A percentile compares a stretch with the other conserved stretches of the same genome.
These are phyloP conservation scores for Spodoptera exigua DNA, from an alignment of 2,888 invertebrate species.

Conservation along the genomic window DNA sequence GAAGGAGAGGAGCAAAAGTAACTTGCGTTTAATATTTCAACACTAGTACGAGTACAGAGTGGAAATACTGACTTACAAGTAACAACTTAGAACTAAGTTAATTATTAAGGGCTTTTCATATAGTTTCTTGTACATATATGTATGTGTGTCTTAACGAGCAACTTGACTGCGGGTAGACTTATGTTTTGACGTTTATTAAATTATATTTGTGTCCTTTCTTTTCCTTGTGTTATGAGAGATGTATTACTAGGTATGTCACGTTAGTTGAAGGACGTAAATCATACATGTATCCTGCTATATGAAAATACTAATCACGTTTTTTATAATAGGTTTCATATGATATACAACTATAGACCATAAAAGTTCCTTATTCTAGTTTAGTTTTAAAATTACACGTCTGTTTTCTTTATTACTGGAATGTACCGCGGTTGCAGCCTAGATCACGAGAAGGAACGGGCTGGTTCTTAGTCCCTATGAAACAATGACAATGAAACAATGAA, in stretches of 20 bases:
- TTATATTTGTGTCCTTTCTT: conserved; percentile 32
- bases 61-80: conserved; percentile 21
- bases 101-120: conserved; percentile 27
- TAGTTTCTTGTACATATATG: conserved; percentile 9
- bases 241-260: conserved; percentile 12
- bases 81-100: conserved; percentile 38
- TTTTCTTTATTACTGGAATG: no score
- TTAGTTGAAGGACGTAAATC: conserved; percentile 1
- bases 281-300: no score
- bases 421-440: no score
- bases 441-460: no score
- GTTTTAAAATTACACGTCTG: no score
- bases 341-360: no score
- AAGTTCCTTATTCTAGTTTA: no score
- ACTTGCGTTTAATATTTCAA: conserved; percentile 29
- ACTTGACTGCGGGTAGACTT: conserved; percentile 32
- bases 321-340: no score
- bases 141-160: conserved; percentile 18
- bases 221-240: conserved; percentile 15
- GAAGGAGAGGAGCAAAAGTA: conserved; percentile 4
- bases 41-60: conserved; percentile 9
- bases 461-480: no score
- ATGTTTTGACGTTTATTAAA: conserved; percentile 41
- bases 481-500: no score
- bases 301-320: no score